Conservation (phyloP, 2,113 vertebrate species). For the Neopipo cinnamomea region DNA sequence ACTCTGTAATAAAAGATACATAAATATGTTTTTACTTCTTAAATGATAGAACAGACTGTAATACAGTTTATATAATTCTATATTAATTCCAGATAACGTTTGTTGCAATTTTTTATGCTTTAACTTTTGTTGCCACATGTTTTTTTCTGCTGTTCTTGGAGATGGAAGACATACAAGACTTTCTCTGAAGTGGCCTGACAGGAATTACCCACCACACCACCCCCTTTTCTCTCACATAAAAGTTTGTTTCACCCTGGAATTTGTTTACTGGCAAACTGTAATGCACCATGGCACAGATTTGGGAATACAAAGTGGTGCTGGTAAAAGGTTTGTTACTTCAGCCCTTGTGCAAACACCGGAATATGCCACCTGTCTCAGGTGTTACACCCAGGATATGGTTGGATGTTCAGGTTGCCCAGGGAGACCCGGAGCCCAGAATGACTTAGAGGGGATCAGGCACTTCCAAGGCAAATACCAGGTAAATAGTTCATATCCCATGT, state of each 20-base stretch:
- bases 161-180: neutral
- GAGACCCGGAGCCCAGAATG: neutral
- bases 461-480: neutral
- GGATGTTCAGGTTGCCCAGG: neutral
- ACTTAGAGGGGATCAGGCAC: neutral
- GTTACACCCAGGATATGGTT: neutral
- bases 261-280: neutral
- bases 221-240: neutral
- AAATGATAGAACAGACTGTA: neutral
- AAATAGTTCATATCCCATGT: neutral
- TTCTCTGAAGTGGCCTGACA: fast-evolving
- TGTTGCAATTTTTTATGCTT: neutral
- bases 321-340: neutral
- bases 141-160: neutral
- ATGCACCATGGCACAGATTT: fast-evolving
- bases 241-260: neutral
- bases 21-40: slow-evolving; percentile 18
- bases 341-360: neutral
- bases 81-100: neutral
- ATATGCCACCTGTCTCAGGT: fast-evolving
- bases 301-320: fast-evolving
- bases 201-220: no score
- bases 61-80: slow-evolving; percentile 14
- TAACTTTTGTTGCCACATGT: neutral
- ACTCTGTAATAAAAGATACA: slow-evolving; percentile 5